These are phyloP conservation scores for Epinephelus awoara DNA, from an alignment of 2,797 vertebrate species.

Conservation along the genomic window DNA sequence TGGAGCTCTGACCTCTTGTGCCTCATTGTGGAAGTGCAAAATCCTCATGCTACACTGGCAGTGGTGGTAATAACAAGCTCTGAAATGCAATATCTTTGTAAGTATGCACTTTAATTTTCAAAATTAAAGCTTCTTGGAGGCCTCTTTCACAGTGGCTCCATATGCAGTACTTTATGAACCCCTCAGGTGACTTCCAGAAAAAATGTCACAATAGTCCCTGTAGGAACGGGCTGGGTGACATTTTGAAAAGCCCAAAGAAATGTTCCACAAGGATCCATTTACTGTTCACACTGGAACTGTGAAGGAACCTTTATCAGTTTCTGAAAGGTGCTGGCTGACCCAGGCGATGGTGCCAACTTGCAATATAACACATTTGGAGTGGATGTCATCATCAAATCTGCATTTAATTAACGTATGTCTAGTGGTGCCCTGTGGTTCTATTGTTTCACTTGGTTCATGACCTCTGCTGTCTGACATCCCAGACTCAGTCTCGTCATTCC, in stretches of 20 bases:
- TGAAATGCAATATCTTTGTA: constrained; percentile 58
- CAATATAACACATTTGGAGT: constrained; percentile 24
- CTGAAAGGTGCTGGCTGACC: constrained; percentile 42
- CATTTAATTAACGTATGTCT: constrained; percentile 31
- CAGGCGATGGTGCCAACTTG: not conserved
- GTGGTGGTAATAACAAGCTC: constrained; percentile 33
- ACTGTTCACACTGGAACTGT: constrained; percentile 53
- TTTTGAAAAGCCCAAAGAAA: constrained; percentile 58
- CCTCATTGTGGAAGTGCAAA: constrained; percentile 72
- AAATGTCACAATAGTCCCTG: constrained; percentile 31
- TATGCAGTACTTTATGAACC: constrained; percentile 38
- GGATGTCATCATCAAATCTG: constrained; percentile 33
- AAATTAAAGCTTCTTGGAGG: constrained; percentile 48
- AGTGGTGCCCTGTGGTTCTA: not conserved
- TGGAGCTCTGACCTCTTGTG: constrained; percentile 88
- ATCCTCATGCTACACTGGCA: constrained; percentile 21
- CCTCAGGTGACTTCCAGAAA: constrained; percentile 42
- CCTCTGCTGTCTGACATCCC: constrained; percentile 43
- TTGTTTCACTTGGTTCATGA: constrained; percentile 42
- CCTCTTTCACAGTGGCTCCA: constrained; percentile 43
- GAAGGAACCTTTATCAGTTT: constrained; percentile 48
- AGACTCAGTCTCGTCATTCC: constrained; percentile 6
- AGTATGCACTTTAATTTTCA: constrained; percentile 50
- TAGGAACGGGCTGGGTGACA: constrained; percentile 34
- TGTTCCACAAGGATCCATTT: constrained; percentile 54